phyloP scores from a whole-genome alignment of 2,888 invertebrate genomes.

The Cremastinae sp. region DNA sequence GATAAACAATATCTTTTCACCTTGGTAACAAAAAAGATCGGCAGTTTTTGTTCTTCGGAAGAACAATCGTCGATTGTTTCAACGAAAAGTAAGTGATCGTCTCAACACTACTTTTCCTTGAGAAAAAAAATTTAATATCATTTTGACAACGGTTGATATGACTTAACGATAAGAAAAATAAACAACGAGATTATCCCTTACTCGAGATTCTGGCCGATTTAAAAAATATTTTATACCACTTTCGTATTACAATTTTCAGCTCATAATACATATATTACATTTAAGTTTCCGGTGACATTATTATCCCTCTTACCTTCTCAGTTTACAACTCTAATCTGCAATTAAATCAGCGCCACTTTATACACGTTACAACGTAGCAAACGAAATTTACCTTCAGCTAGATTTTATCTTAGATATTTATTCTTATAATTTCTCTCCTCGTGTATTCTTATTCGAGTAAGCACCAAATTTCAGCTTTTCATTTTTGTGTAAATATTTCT shows the following conservation, averaged over 20 bases:
- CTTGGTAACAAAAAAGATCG: background rate
- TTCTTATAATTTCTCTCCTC: conserved; percentile 16
- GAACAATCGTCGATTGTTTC: too few relatives aligned
- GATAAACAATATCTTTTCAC: conserved; percentile 9
- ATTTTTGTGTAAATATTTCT: conserved; percentile 3
- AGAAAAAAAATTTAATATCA: too few relatives aligned
- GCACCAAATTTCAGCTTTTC: conserved; percentile 60
- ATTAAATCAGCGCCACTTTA: conserved; percentile 24
- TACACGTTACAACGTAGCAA: conserved; percentile 42
- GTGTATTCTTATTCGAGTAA: conserved; percentile 43
- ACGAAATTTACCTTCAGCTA: conserved; percentile 29
- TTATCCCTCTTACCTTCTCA: conserved; percentile 6
- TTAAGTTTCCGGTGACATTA: conserved; percentile 12
- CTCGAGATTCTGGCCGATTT: conserved; percentile 3
- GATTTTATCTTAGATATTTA: conserved; percentile 28
- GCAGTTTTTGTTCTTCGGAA: too few relatives aligned
- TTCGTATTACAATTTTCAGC: conserved; percentile 19
- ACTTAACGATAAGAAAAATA: background rate
- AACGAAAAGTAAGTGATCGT: too few relatives aligned
- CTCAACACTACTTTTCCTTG: too few relatives aligned
- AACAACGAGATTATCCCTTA: background rate
- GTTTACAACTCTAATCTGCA: conserved; percentile 29
- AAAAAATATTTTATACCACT: conserved; percentile 42
- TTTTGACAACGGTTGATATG: too few relatives aligned
- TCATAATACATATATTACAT: conserved; percentile 10